Conservation (phyloP, 2,888 invertebrate genomes). For the Cheilosia soror region DNA sequence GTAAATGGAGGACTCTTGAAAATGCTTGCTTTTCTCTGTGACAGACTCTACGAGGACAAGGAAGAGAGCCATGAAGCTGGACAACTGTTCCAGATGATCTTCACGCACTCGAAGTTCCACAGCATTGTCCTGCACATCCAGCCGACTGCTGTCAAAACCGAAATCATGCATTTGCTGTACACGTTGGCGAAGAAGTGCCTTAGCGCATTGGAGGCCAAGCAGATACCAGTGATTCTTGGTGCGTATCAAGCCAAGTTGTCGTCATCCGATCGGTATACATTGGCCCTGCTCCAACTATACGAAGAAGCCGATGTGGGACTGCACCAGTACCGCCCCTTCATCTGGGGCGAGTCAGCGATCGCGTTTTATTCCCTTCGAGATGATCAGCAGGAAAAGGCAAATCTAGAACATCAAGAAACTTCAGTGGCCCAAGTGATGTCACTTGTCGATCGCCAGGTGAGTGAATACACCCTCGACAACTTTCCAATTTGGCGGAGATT, state of each 20-base stretch:
- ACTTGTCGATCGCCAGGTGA: slow-evolving; percentile 87
- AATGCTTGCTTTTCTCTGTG: slow-evolving; percentile 85
- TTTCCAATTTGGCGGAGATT: slow-evolving; percentile 88
- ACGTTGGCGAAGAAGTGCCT: slow-evolving; percentile 87
- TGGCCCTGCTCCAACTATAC: slow-evolving; percentile 88
- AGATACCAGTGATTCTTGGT: slow-evolving; percentile 90
- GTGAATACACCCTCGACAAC: slow-evolving; percentile 88
- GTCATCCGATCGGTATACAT: slow-evolving; percentile 88
- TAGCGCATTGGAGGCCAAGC: slow-evolving; percentile 86
- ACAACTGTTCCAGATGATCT: slow-evolving; percentile 89
- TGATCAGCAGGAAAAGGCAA: slow-evolving; percentile 84
- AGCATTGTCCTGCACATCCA: slow-evolving; percentile 86
- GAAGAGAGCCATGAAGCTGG: slow-evolving; percentile 79
- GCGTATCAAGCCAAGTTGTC: slow-evolving; percentile 91
- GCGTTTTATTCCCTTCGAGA: slow-evolving; percentile 89
- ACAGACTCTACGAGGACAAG: slow-evolving; percentile 85
- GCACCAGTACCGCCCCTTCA: slow-evolving; percentile 89
- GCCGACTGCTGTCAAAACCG: slow-evolving; percentile 85
- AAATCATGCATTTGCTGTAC: slow-evolving; percentile 87
- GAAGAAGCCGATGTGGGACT: slow-evolving; percentile 88
- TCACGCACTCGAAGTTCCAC: slow-evolving; percentile 91
- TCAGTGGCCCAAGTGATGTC: slow-evolving; percentile 90
- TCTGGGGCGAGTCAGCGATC: slow-evolving; percentile 93
- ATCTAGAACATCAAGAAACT: slow-evolving; percentile 88
- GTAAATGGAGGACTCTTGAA: slow-evolving; percentile 85